Evolutionary conservation across 2,888 invertebrate species (phyloP).

Genomic region (Zygaena filipendulae): DNA sequence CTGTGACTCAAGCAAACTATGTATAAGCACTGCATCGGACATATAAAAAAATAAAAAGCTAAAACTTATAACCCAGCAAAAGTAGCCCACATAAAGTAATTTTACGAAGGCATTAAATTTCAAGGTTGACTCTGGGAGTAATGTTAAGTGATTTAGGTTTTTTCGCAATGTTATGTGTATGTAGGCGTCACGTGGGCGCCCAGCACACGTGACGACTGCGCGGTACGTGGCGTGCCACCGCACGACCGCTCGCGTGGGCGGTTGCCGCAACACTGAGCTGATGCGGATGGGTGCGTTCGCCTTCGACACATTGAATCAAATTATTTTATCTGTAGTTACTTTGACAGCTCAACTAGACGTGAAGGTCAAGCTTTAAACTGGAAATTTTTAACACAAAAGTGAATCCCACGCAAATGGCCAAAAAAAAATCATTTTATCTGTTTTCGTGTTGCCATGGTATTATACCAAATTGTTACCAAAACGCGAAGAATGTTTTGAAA

Average conservation of each 20-base stretch:
- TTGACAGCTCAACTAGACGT: constrained; percentile 22
- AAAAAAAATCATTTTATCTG: too few relatives aligned
- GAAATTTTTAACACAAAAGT: neutral
- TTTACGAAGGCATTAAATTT: constrained; percentile 56
- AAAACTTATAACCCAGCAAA: too few relatives aligned
- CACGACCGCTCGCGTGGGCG: constrained; percentile 54
- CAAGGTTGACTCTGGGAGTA: constrained; percentile 55
- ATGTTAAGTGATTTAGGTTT: constrained; percentile 49
- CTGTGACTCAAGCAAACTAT: too few relatives aligned
- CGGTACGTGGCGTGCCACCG: constrained; percentile 35
- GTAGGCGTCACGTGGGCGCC: constrained; percentile 63
- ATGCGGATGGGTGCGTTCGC: constrained; percentile 21
- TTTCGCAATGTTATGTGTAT: constrained; percentile 58
- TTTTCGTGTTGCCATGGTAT: too few relatives aligned
- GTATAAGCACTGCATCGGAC: too few relatives aligned
- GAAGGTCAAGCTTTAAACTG: constrained; percentile 14
- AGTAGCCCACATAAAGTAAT: constrained; percentile 49
- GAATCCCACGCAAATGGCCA: constrained; percentile 2
- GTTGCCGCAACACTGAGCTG: constrained; percentile 39
- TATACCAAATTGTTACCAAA: too few relatives aligned
- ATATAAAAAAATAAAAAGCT: too few relatives aligned
- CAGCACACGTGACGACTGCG: constrained; percentile 53
- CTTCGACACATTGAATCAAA: constrained; percentile 21
- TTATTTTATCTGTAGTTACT: constrained; percentile 24
- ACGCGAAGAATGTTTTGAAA: too few relatives aligned